Evolutionary conservation across 2,113 vertebrate genomes (phyloP).

Genomic region (Cephalopholis sonnerati): DNA sequence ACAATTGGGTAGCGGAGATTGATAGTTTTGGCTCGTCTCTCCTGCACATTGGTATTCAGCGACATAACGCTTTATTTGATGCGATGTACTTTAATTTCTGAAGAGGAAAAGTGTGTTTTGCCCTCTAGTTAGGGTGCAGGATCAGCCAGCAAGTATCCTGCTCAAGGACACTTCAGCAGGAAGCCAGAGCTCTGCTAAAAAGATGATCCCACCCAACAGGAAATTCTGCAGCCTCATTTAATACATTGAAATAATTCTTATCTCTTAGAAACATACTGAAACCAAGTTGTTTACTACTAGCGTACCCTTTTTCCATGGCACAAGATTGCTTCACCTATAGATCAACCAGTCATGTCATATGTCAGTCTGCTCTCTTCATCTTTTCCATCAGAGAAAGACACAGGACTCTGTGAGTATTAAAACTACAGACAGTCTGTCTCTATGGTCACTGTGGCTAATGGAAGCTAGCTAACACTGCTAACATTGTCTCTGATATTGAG

Average conservation of each 20-base stretch:
- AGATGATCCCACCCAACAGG: neutral
- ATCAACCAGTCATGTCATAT: neutral
- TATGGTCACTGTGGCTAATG: neutral
- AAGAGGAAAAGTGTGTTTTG: conserved; percentile 41
- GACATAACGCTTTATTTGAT: conserved; percentile 39
- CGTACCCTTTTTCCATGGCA: neutral
- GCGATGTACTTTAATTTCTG: conserved; percentile 48
- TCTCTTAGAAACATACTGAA: neutral
- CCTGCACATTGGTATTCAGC: conserved; percentile 45
- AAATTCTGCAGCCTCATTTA: neutral
- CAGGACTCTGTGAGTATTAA: neutral
- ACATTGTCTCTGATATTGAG: too few species aligned
- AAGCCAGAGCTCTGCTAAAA: conserved; percentile 3
- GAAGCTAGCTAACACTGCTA: neutral
- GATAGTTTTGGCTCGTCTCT: conserved; percentile 41
- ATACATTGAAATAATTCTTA: neutral
- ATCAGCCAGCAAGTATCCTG: conserved; percentile 34
- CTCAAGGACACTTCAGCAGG: conserved; percentile 41
- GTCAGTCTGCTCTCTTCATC: too few species aligned
- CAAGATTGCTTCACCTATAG: too few species aligned
- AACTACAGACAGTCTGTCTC: neutral
- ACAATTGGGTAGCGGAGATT: conserved; percentile 34
- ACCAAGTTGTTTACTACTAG: neutral
- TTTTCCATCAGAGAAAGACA: neutral
- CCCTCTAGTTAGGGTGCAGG: conserved; percentile 32